Evolutionary conservation across 2,113 vertebrate genomes (phyloP).

Genomic region (Dicaeum eximium): DNA sequence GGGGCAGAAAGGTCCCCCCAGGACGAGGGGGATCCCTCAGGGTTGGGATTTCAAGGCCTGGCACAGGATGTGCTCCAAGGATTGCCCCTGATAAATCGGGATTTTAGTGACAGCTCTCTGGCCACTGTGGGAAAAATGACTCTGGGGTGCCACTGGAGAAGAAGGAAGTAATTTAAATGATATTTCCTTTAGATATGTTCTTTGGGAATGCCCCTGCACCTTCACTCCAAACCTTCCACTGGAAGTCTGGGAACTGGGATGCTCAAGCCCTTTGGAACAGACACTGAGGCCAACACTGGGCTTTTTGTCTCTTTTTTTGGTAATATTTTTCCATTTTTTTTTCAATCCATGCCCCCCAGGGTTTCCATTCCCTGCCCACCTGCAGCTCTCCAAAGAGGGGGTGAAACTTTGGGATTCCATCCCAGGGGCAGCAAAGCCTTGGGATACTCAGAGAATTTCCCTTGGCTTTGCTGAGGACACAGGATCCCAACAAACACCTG

Average conservation of each 20-base stretch:
- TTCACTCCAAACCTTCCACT: neutral
- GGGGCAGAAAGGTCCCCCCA: neutral
- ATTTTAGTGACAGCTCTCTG: neutral
- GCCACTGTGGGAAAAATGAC: rapidly evolving
- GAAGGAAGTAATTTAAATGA: rapidly evolving
- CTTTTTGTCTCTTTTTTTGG: neutral
- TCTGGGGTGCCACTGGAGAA: neutral
- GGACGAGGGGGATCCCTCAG: rapidly evolving
- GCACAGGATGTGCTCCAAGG: neutral
- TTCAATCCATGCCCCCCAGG: neutral
- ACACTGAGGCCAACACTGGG: neutral
- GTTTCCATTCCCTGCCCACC: neutral
- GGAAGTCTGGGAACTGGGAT: rapidly evolving
- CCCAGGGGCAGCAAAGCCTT: neutral
- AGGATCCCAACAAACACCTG: rapidly evolving
- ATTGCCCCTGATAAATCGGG: neutral
- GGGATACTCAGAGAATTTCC: rapidly evolving
- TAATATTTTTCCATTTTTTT: no score
- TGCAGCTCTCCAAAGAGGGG: neutral
- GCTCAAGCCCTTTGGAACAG: rapidly evolving
- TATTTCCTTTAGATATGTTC: neutral
- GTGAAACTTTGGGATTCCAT: neutral
- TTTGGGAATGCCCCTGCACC: neutral
- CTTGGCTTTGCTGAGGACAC: neutral
- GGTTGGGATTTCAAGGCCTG: neutral